Percentiles rank a stretch among this genome's conserved stretches.
Conservation (phyloP, 1,140 invertebrate genomes). For the Frieseomelitta varia region DNA sequence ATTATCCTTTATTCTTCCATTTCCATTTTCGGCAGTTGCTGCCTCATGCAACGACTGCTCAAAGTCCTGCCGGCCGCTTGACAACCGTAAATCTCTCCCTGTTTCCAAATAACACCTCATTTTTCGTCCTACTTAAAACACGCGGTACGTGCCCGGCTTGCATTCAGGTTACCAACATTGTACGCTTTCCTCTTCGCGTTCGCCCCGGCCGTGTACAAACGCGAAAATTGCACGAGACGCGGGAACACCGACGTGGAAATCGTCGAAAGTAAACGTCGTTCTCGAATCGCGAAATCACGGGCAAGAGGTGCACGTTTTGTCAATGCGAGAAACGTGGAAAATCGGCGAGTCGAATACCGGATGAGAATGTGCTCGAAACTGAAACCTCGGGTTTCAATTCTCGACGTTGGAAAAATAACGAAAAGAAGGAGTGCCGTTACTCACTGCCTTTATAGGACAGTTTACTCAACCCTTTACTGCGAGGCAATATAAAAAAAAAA, state of each 20-base stretch:
- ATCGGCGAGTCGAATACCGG: background rate
- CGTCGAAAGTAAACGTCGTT: background rate
- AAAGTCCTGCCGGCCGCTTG: conserved; percentile 29
- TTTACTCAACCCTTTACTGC: too few species aligned
- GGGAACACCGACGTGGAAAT: background rate
- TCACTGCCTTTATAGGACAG: too few species aligned
- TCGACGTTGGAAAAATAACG: too few species aligned
- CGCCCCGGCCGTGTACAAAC: background rate
- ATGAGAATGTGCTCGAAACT: background rate
- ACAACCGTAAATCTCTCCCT: background rate
- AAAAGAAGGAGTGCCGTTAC: too few species aligned
- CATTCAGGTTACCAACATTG: background rate
- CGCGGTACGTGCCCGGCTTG: conserved; percentile 11
- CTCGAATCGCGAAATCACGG: background rate
- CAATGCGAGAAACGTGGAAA: background rate
- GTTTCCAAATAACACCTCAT: conserved; percentile 27
- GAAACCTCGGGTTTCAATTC: too few species aligned
- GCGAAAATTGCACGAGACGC: conserved; percentile 13
- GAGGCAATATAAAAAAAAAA: too few species aligned
- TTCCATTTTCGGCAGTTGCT: background rate
- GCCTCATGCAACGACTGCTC: background rate
- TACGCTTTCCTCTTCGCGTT: background rate
- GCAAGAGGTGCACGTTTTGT: background rate
- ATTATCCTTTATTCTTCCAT: conserved; percentile 1
- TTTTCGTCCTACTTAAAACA: conserved; percentile 18